phyloP scores from a whole-genome alignment of 2,797 vertebrate genomes.

The Epinephelus malabaricus region DNA sequence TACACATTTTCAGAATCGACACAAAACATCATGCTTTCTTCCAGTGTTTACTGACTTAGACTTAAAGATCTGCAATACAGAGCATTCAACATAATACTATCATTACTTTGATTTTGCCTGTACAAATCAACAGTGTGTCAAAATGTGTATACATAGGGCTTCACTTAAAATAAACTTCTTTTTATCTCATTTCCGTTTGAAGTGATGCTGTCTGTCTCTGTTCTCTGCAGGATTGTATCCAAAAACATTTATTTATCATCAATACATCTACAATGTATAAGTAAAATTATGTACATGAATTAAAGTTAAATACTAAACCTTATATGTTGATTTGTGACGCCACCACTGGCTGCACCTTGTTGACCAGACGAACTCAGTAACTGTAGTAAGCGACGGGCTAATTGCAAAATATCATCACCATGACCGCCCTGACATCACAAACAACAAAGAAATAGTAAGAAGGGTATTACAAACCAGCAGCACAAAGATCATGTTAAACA shows the following conservation, averaged over 20 bases:
- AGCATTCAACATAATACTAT: neutral
- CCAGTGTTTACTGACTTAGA: neutral
- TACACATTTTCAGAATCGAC: conserved; percentile 5
- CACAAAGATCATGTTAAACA: no score
- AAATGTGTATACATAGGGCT: neutral
- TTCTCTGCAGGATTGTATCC: neutral
- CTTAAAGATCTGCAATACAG: neutral
- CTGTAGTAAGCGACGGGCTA: no score
- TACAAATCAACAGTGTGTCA: neutral
- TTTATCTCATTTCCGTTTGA: neutral
- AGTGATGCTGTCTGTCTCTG: neutral
- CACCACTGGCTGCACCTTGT: no score
- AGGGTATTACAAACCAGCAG: no score
- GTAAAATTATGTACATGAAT: neutral
- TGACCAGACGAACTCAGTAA: no score
- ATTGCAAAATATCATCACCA: no score
- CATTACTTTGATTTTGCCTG: neutral
- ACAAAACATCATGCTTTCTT: neutral
- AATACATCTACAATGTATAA: neutral
- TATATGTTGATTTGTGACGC: no score
- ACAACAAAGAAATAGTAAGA: no score
- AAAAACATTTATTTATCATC: neutral
- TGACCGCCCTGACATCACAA: no score
- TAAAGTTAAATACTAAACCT: neutral
- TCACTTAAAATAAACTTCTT: neutral